These are phyloP conservation scores for Centropyge bicolor DNA, from an alignment of 2,797 vertebrate species.

Conservation along the genomic window DNA sequence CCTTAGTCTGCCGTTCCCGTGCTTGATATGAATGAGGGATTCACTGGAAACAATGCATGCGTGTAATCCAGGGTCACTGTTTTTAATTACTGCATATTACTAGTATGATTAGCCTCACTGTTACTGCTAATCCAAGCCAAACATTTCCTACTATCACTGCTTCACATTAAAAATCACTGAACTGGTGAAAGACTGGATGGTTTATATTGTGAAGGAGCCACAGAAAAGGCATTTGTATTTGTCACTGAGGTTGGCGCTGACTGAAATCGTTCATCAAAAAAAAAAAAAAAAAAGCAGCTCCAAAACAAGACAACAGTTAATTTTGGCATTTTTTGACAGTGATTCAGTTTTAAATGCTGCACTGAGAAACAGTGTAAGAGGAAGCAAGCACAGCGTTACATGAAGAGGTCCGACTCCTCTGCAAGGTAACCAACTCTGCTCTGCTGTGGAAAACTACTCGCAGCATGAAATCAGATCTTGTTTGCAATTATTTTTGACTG, in stretches of 20 bases:
- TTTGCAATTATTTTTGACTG: background rate
- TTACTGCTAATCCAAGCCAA: background rate
- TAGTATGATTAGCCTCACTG: background rate
- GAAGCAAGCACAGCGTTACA: background rate
- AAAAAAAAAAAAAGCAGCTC: no score
- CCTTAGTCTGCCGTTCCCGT: background rate
- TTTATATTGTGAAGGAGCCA: conserved; percentile 7
- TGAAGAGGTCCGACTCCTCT: background rate
- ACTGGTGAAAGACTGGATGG: background rate
- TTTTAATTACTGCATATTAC: background rate
- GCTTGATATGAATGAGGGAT: background rate
- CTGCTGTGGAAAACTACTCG: background rate
- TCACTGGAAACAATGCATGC: background rate
- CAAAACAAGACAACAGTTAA: background rate
- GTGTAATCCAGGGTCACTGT: background rate
- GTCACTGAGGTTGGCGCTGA: background rate
- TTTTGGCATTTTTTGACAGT: background rate
- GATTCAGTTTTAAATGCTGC: conserved; percentile 3
- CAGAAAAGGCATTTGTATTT: background rate
- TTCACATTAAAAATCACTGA: background rate
- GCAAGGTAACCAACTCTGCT: background rate
- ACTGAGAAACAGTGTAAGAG: background rate
- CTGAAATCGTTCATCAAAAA: background rate
- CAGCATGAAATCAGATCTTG: background rate
- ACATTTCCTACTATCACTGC: background rate